Conservation (phyloP, 1,140 invertebrate species). For the Trachelipus rathkii region DNA sequence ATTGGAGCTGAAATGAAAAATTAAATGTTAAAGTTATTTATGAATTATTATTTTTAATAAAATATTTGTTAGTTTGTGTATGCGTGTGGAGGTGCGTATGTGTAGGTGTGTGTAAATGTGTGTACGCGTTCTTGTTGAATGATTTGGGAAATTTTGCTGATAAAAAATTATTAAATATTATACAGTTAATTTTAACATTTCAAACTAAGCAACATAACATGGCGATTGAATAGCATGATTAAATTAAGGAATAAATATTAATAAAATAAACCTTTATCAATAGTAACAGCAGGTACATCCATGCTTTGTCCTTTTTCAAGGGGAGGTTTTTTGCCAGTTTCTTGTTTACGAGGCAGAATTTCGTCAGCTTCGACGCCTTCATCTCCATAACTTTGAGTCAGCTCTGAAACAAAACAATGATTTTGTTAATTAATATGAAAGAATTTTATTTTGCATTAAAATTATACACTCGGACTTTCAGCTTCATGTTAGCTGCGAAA, state of each 20-base stretch:
- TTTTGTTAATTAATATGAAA: too few relatives aligned
- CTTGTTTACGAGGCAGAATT: constrained; percentile 46
- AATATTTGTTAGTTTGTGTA: too few relatives aligned
- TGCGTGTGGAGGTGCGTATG: too few relatives aligned
- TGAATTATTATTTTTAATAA: too few relatives aligned
- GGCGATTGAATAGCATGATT: background rate
- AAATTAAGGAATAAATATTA: background rate
- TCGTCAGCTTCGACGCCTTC: constrained; percentile 71
- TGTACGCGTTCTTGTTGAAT: too few relatives aligned
- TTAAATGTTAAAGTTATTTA: background rate
- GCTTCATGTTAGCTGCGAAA: too few relatives aligned
- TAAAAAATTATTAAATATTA: too few relatives aligned
- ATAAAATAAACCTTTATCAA: constrained; percentile 3
- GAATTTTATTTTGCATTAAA: too few relatives aligned
- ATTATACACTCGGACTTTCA: too few relatives aligned
- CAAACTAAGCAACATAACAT: background rate
- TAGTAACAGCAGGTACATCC: background rate
- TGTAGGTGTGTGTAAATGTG: too few relatives aligned
- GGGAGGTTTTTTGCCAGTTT: constrained; percentile 3
- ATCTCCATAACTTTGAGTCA: constrained; percentile 77
- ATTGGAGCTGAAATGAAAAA: constrained; percentile 53
- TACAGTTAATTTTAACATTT: too few relatives aligned
- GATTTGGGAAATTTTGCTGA: too few relatives aligned
- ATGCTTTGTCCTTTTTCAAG: constrained; percentile 17
- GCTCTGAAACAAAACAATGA: constrained; percentile 55